phyloP scores from a whole-genome alignment of 1,140 invertebrate species.

The Megathymus violae region DNA sequence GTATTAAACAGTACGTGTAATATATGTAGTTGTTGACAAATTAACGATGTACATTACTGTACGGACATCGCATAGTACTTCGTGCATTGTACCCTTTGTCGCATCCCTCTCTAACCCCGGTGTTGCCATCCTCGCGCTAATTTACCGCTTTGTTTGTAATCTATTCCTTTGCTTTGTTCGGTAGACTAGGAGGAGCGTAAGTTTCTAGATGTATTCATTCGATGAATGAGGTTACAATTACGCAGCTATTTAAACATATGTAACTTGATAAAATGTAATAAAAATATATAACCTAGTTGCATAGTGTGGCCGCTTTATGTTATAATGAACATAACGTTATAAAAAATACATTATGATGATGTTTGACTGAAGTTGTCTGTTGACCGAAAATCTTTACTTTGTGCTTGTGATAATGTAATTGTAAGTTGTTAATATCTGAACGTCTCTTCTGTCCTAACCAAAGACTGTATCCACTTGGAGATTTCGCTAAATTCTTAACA shows the following conservation, averaged over 20 bases:
- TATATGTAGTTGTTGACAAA: conserved; percentile 70
- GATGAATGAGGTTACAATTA: not conserved
- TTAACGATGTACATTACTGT: conserved; percentile 78
- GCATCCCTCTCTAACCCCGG: conserved; percentile 46
- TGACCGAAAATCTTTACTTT: conserved; percentile 56
- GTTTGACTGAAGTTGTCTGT: conserved; percentile 68
- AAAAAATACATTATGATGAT: conserved; percentile 33
- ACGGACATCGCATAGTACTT: conserved; percentile 78
- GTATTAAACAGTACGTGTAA: conserved; percentile 78
- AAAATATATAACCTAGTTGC: conserved; percentile 24
- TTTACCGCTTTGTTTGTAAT: conserved; percentile 19
- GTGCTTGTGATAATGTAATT: conserved; percentile 80
- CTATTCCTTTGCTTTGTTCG: conserved; percentile 31
- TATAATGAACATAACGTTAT: conserved; percentile 22
- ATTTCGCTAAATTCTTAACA: conserved; percentile 63
- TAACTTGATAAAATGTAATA: conserved; percentile 13
- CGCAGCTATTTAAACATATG: conserved; percentile 6
- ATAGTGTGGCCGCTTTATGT: conserved; percentile 39
- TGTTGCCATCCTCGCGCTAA: conserved; percentile 39
- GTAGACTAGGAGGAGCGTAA: conserved; percentile 26
- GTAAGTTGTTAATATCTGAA: conserved; percentile 67
- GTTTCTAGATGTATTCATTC: not conserved
- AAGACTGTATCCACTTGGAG: conserved; percentile 76
- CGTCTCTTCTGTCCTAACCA: conserved; percentile 77
- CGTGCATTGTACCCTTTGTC: conserved; percentile 76